Percentiles rank a stretch among this genome's conserved stretches.
phyloP scores from a whole-genome alignment of 2,888 invertebrate species.

The Leptarthrus brevirostris region DNA sequence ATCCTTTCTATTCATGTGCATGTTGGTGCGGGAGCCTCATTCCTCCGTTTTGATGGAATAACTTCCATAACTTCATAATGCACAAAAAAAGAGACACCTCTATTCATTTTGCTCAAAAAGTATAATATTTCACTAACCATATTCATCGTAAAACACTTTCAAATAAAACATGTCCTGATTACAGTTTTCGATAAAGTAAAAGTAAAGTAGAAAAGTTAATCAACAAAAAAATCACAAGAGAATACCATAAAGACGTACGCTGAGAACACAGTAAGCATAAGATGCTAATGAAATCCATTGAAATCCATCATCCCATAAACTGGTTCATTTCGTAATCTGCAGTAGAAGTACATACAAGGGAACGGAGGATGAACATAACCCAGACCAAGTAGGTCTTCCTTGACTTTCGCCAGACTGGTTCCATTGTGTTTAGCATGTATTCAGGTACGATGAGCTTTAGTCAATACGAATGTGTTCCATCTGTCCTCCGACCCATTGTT shows the following conservation, averaged over 20 bases:
- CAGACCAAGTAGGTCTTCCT: conserved; percentile 32
- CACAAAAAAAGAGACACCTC: no score
- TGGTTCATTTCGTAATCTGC: conserved; percentile 34
- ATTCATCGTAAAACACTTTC: no score
- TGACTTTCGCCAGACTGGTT: conserved; percentile 41
- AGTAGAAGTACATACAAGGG: not conserved
- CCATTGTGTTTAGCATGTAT: conserved; percentile 33
- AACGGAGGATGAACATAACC: not conserved
- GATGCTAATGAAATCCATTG: conserved; percentile 52
- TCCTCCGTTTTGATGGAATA: no score
- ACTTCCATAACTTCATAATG: no score
- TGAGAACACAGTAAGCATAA: not conserved
- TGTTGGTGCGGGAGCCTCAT: no score
- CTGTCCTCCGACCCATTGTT: conserved; percentile 50
- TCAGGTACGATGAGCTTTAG: conserved; percentile 51
- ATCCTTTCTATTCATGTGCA: no score
- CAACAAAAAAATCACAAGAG: not conserved
- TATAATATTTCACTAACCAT: no score
- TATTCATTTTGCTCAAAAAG: no score
- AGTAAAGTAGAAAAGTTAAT: no score
- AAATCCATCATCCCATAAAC: conserved; percentile 49
- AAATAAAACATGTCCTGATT: no score
- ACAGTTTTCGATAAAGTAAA: no score
- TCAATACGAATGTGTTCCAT: conserved; percentile 53
- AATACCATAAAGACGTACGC: not conserved